These are phyloP conservation scores for Proterorhinus semilunaris DNA, from an alignment of 2,113 vertebrate species.

Conservation along the genomic window DNA sequence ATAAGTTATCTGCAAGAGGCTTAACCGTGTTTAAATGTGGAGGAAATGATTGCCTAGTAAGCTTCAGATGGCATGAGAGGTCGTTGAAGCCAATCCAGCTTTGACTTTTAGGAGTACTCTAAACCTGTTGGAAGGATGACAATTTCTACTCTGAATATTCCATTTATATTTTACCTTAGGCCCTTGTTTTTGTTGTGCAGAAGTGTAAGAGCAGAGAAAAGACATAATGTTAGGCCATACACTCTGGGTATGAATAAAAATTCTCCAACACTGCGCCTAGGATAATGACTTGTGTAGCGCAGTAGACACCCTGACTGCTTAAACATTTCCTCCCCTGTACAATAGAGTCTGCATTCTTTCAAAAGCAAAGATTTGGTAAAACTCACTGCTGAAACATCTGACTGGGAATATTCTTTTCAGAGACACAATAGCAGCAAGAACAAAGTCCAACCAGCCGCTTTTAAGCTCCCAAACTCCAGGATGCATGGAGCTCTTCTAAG, in stretches of 20 bases:
- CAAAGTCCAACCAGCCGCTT: neutral
- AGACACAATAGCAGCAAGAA: constrained; percentile 1
- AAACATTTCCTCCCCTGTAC: constrained; percentile 13
- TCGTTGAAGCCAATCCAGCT: too few relatives aligned
- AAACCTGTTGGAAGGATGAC: too few relatives aligned
- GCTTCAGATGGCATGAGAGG: too few relatives aligned
- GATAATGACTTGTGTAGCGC: constrained; percentile 1
- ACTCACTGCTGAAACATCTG: neutral
- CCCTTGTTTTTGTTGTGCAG: neutral
- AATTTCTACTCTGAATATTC: neutral
- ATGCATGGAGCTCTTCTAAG: neutral
- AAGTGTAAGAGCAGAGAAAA: neutral
- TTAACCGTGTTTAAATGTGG: too few relatives aligned
- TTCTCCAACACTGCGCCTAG: neutral
- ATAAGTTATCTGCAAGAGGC: too few relatives aligned
- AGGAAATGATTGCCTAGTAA: too few relatives aligned
- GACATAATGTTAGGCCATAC: neutral
- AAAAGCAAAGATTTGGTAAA: constrained; percentile 17
- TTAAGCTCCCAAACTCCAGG: neutral
- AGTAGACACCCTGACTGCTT: neutral
- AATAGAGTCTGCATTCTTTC: constrained; percentile 13
- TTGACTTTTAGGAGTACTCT: too few relatives aligned
- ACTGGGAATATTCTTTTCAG: constrained; percentile 9
- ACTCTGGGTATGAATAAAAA: neutral
- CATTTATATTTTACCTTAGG: neutral